Percentiles rank a stretch among this genome's conserved stretches.
Conservation (phyloP, 2,113 vertebrate species). For the Mixornis gularis region DNA sequence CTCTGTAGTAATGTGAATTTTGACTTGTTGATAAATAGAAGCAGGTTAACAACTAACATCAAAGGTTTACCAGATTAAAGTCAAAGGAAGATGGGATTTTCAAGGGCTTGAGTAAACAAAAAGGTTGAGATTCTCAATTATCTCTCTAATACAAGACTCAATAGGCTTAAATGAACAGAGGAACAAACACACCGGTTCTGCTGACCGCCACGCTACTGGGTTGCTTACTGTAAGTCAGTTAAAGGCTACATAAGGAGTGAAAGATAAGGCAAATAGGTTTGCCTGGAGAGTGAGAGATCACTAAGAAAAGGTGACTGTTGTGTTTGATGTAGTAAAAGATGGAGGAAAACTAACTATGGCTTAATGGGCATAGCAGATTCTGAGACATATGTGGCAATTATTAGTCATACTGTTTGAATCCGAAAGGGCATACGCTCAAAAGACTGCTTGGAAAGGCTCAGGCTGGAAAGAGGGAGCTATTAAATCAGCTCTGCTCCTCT, state of each 20-base stretch:
- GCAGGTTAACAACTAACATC: slow-evolving; percentile 58
- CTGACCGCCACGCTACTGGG: background rate
- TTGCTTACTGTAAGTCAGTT: background rate
- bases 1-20: slow-evolving; percentile 7
- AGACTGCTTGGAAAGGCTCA: background rate
- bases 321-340: slow-evolving; percentile 1
- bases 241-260: background rate
- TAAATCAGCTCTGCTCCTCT: background rate
- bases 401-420: slow-evolving; percentile 33
- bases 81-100: slow-evolving; percentile 62
- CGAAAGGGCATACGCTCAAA: background rate
- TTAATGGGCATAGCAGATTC: background rate
- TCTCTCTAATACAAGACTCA: slow-evolving; percentile 53
- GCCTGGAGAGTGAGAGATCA: slow-evolving; percentile 14
- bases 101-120: slow-evolving; percentile 55
- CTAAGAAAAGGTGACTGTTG: slow-evolving; percentile 4
- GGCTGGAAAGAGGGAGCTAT: background rate
- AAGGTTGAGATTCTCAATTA: slow-evolving; percentile 55
- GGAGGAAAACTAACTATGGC: background rate
- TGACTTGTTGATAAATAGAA: slow-evolving; percentile 50
- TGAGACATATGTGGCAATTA: slow-evolving; percentile 23
- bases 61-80: slow-evolving; percentile 62
- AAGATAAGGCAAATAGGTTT: slow-evolving; percentile 40
- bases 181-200: background rate
- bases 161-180: slow-evolving; percentile 47